Conservation (phyloP, 2,797 vertebrate species). For the Harpagifer antarcticus region DNA sequence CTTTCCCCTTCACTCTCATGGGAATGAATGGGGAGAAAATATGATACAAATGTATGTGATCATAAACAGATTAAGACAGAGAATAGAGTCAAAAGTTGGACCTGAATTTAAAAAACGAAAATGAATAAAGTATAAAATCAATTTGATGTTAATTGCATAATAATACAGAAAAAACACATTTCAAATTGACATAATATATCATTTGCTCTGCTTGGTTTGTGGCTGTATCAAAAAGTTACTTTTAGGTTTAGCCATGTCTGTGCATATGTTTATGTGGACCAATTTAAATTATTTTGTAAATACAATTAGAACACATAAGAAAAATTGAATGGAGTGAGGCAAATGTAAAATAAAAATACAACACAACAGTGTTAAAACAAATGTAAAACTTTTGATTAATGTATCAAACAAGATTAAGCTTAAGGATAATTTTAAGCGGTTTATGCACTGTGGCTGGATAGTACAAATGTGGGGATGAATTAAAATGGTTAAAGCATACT, state of each 20-base stretch:
- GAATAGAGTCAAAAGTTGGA: neutral
- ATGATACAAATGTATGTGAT: slow-evolving; percentile 15
- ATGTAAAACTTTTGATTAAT: neutral
- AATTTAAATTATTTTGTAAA: no score
- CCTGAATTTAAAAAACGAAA: slow-evolving; percentile 3
- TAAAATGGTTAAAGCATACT: neutral
- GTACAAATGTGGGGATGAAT: slow-evolving; percentile 3
- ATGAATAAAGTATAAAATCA: neutral
- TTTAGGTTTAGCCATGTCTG: no score
- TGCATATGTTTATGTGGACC: no score
- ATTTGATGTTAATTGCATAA: neutral
- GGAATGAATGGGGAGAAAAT: slow-evolving; percentile 57
- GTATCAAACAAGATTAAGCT: neutral
- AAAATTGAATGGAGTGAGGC: no score
- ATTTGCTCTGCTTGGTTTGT: neutral
- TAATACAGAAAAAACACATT: neutral
- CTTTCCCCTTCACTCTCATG: slow-evolving; percentile 68
- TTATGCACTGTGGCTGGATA: neutral
- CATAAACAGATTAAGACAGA: slow-evolving; percentile 19
- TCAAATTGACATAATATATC: no score
- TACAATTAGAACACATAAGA: no score
- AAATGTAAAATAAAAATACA: neutral
- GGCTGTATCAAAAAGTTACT: neutral
- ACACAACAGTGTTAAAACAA: neutral
- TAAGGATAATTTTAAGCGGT: neutral